A percentile compares a stretch with the other conserved stretches of the same genome.
Conservation (phyloP, 2,888 invertebrate genomes). For the Blastobasis lacticolella region DNA sequence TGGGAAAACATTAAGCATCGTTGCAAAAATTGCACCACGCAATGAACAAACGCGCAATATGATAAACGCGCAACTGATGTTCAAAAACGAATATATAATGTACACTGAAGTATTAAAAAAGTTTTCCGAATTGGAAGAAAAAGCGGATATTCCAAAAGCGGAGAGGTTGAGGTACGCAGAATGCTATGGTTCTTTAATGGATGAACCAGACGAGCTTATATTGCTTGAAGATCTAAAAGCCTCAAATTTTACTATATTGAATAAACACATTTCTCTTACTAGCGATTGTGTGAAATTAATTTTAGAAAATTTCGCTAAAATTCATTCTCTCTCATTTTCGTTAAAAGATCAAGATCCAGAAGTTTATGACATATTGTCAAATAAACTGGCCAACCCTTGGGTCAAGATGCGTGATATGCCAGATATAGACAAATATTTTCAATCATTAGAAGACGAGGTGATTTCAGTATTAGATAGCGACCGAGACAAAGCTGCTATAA, state of each 20-base stretch:
- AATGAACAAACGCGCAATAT: slow-evolving; percentile 13
- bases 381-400: slow-evolving; percentile 14
- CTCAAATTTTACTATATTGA: slow-evolving; percentile 21
- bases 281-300: slow-evolving; percentile 17
- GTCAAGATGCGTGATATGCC: not conserved
- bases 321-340: slow-evolving; percentile 29
- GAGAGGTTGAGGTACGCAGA: slow-evolving; percentile 25
- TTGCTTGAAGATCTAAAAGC: slow-evolving; percentile 32
- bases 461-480: not conserved
- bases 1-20: slow-evolving; percentile 21
- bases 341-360: slow-evolving; percentile 26
- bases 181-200: slow-evolving; percentile 27
- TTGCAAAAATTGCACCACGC: slow-evolving; percentile 29
- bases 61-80: slow-evolving; percentile 14
- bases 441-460: slow-evolving; percentile 4
- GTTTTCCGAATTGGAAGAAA: slow-evolving; percentile 21
- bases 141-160: slow-evolving; percentile 19
- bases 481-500: not conserved
- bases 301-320: slow-evolving; percentile 25
- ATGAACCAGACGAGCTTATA: slow-evolving; percentile 29
- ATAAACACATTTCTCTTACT: slow-evolving; percentile 15
- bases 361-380: slow-evolving; percentile 14
- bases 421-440: not conserved
- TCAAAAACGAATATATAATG: slow-evolving; percentile 29
- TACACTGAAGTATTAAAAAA: slow-evolving; percentile 29